Conservation (phyloP, 1,140 invertebrate genomes). For the Tigriopus japonicus region DNA sequence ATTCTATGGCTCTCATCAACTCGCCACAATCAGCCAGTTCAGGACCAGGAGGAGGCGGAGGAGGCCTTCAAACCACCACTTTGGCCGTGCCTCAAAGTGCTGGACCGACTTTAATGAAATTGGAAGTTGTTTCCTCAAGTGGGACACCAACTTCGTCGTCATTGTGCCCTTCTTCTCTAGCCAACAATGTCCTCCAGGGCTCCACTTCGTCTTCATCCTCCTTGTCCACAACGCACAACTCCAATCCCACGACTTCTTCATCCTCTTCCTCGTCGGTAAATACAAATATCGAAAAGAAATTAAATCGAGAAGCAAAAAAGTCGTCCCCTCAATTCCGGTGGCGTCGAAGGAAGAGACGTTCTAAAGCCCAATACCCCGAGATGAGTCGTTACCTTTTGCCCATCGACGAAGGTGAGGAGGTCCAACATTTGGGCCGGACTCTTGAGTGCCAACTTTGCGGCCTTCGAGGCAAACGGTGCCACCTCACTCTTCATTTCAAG, state of each 20-base stretch:
- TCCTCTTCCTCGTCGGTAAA: too few species aligned
- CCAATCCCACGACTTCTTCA: neutral
- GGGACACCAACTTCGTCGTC: neutral
- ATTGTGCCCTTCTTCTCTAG: neutral
- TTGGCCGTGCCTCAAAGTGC: neutral
- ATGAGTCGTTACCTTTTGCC: neutral
- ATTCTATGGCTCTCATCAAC: neutral
- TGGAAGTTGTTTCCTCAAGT: neutral
- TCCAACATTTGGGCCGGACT: conserved; percentile 2
- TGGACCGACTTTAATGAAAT: neutral
- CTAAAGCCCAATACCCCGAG: conserved; percentile 4
- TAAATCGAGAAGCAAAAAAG: neutral
- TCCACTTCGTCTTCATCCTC: neutral
- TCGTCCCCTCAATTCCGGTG: conserved; percentile 3
- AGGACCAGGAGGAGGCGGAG: neutral
- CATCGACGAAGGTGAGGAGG: conserved; percentile 3
- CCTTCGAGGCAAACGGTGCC: neutral
- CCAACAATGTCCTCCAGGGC: neutral
- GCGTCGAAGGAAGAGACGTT: neutral
- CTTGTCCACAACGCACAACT: neutral
- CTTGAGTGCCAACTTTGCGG: neutral
- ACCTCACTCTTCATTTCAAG: conserved; percentile 4
- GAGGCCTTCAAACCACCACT: neutral
- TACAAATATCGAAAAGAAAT: too few species aligned
- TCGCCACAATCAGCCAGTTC: neutral